Evolutionary conservation across 1,140 invertebrate genomes (phyloP).

Genomic region (Trichonephila inaurata): DNA sequence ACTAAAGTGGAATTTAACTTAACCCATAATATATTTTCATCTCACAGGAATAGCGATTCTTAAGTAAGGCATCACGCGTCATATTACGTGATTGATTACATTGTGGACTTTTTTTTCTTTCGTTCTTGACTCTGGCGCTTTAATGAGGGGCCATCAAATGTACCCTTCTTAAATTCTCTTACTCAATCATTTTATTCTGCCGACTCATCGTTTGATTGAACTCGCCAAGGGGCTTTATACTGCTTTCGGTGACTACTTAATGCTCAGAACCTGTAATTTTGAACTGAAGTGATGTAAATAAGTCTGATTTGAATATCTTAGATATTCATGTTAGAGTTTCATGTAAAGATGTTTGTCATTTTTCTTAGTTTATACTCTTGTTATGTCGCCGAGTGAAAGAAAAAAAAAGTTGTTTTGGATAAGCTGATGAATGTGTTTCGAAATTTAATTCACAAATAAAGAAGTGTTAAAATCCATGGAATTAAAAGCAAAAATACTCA

Average conservation of each 20-base stretch:
- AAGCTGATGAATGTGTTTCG: too few species aligned
- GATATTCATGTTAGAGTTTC: background rate
- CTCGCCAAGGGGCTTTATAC: background rate
- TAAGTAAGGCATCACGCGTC: background rate
- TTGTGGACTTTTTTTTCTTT: background rate
- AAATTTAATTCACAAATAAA: too few species aligned
- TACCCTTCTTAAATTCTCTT: background rate
- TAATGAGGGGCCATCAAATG: background rate
- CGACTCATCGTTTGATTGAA: background rate
- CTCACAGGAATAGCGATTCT: background rate
- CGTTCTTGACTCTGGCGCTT: background rate
- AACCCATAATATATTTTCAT: background rate
- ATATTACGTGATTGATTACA: constrained; percentile 1
- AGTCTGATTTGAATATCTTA: background rate
- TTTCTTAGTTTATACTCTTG: background rate
- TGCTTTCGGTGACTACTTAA: background rate
- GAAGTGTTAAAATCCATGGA: too few species aligned
- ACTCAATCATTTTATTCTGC: background rate
- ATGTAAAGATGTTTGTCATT: background rate
- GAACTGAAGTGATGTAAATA: background rate
- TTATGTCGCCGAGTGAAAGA: too few species aligned
- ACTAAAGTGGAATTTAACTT: too few species aligned
- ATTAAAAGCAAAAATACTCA: too few species aligned
- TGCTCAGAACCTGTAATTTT: background rate
- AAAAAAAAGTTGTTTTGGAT: too few species aligned